These are phyloP conservation scores for Formica aserva DNA, from an alignment of 2,888 invertebrate genomes.

Conservation along the genomic window DNA sequence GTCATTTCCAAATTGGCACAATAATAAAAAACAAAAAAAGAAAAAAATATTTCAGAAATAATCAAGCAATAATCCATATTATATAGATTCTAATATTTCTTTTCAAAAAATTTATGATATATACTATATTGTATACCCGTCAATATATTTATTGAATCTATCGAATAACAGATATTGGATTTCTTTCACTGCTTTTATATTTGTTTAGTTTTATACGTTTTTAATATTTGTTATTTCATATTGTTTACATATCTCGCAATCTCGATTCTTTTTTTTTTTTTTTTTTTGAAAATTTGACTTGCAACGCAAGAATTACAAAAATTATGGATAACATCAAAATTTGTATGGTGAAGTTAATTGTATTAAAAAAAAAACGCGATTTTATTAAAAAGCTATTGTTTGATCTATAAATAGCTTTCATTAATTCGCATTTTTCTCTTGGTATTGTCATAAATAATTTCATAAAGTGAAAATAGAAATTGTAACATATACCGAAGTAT, in stretches of 20 bases:
- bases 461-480: slow-evolving; percentile 38
- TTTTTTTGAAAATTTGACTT: neutral
- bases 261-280: neutral
- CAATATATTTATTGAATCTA: neutral
- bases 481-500: slow-evolving; percentile 18
- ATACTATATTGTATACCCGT: neutral
- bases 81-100: neutral
- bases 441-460: slow-evolving; percentile 18
- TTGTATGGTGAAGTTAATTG: neutral
- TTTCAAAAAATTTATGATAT: neutral
- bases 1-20: neutral
- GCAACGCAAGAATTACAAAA: neutral
- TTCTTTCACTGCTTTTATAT: neutral
- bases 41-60: neutral
- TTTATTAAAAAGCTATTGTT: slow-evolving; percentile 16
- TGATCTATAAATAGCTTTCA: slow-evolving; percentile 43
- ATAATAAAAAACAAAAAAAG: neutral
- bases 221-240: slow-evolving; percentile 2
- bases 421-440: slow-evolving; percentile 35
- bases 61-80: neutral
- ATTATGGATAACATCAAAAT: slow-evolving; percentile 7
- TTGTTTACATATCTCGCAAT: neutral
- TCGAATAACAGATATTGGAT: neutral
- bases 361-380: neutral
- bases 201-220: neutral